phyloP scores from a whole-genome alignment of 2,113 vertebrate genomes.

The Forbesichthys agassizii region DNA sequence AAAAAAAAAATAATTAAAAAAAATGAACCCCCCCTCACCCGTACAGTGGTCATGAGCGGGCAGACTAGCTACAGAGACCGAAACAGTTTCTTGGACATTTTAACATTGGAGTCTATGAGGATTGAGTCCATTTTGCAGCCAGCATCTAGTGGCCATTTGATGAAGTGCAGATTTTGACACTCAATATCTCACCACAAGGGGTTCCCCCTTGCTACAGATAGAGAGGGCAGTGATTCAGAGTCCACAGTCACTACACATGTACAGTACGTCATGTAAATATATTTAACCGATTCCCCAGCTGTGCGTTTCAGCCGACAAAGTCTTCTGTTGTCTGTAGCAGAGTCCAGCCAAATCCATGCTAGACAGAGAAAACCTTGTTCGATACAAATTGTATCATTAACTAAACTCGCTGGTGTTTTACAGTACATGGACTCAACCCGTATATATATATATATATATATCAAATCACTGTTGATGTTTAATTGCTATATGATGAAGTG shows the following conservation, averaged over 20 bases:
- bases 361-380: constrained; percentile 92
- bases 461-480: constrained; percentile 54
- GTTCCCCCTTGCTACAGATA: too few relatives aligned
- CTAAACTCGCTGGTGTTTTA: constrained; percentile 87
- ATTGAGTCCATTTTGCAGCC: too few relatives aligned
- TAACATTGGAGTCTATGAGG: too few relatives aligned
- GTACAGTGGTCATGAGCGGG: too few relatives aligned
- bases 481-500: constrained; percentile 49
- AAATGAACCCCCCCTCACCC: too few relatives aligned
- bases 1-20: too few relatives aligned
- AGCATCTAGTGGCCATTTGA: too few relatives aligned
- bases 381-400: constrained; percentile 99
- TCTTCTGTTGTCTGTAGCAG: constrained; percentile 59
- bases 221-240: constrained; percentile 4
- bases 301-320: constrained; percentile 15
- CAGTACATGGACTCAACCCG: constrained; percentile 57
- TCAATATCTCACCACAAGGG: too few relatives aligned
- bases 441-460: constrained; percentile 37
- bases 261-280: constrained; percentile 59
- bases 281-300: constrained; percentile 46
- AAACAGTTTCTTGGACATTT: too few relatives aligned
- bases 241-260: background rate
- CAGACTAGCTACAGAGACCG: too few relatives aligned
- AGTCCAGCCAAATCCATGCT: constrained; percentile 80
- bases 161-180: too few relatives aligned